Evolutionary conservation across 2,797 vertebrate genomes (phyloP), one percentile per base, ranked within the genome.

Genomic region (Erithacus rubecula): DNA sequence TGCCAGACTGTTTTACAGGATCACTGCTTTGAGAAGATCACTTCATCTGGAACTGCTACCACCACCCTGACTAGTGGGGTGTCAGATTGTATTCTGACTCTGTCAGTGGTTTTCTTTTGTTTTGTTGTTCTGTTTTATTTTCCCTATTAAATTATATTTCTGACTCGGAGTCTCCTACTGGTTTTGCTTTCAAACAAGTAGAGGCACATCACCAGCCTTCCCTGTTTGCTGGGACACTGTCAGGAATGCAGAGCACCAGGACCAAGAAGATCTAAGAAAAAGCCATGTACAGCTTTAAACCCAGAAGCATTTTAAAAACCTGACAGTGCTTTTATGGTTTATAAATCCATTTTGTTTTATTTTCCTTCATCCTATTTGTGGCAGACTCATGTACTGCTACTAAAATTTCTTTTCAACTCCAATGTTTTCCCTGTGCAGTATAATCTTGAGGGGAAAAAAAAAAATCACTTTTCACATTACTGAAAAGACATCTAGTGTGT

Each of bases 391-490:
- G 90, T 80, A 93, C 83, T 88, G 75, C 94, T 89, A 87, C 96
- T 96, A 96, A 97, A 97, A 96, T 96, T 96, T 96, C 91, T 93
- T 95, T 95, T 95, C 95, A 93, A 94, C 65, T 94, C 49, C 70
- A 77, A n/a, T 87, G 74, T 95, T 94, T 91, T 96, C 79, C 87
- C 81, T 81, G 81, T 86, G 83, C 87, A 92, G 67, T 87, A 92
- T 81, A 90, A 96, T 90, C 60, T 93, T 43, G 39, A 46, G 46
- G 20, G 4, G 1, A 3, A 14, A 7, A 41, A 52, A 51, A 59
- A 75, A 69, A 63, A 82, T 83, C 93, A 93, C 90, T 92, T 97
- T 96, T 92, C 89, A 72, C 89, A 94, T 96, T 97, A 95, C 87
- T 24, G 58, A 72, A 76, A 95, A 93, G 95, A 80, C 83, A 94